phyloP scores from a whole-genome alignment of 2,888 invertebrate species.

The Zhengitettix transpicula region DNA sequence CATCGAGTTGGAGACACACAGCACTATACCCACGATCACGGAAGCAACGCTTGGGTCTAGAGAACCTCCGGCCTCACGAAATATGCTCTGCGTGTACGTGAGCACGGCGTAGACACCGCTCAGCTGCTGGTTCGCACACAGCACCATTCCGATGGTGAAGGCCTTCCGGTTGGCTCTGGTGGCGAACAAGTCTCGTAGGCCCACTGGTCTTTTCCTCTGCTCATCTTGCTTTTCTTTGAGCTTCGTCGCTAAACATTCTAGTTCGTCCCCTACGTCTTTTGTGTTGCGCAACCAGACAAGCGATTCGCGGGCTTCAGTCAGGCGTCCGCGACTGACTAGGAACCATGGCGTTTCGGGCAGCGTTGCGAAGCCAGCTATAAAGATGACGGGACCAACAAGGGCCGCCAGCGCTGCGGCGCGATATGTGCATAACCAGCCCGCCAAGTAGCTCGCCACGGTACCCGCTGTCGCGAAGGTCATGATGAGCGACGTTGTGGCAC shows the following conservation, averaged over 20 bases:
- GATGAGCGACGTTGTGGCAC: not conserved
- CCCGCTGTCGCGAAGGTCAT: not conserved
- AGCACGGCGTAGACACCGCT: not conserved
- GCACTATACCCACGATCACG: not conserved
- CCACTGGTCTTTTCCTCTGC: not conserved
- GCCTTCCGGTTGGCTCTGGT: not conserved
- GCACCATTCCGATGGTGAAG: not conserved
- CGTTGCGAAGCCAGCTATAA: too few relatives aligned
- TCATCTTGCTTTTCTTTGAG: not conserved
- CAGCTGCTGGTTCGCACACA: not conserved
- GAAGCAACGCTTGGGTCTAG: not conserved
- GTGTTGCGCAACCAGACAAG: not conserved
- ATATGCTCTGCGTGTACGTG: not conserved
- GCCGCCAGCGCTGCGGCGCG: too few relatives aligned
- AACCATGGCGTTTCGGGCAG: not conserved
- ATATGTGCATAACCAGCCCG: too few relatives aligned
- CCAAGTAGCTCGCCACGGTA: too few relatives aligned
- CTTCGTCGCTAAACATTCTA: not conserved
- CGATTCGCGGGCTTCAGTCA: not conserved
- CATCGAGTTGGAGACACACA: not conserved
- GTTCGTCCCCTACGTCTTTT: not conserved
- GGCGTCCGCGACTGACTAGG: not conserved
- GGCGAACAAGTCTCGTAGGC: not conserved
- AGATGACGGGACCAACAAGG: too few relatives aligned
- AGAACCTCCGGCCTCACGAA: not conserved